Evolutionary conservation across 2,113 vertebrate species (phyloP).

Genomic region (Nanorana parkeri): DNA sequence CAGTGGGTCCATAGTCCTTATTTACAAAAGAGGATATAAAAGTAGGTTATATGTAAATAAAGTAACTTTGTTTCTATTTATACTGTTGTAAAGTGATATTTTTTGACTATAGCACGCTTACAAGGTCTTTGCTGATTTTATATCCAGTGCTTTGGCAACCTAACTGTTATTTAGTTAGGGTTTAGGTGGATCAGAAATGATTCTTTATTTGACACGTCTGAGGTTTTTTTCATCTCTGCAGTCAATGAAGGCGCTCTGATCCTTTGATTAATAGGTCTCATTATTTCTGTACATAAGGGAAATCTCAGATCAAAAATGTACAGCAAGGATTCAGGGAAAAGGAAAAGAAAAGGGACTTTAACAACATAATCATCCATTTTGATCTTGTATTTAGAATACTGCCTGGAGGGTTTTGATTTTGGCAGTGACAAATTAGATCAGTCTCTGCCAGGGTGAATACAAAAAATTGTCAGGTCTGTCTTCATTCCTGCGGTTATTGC

Average conservation of each 20-base stretch:
- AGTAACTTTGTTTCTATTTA: too few species aligned
- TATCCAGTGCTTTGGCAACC: too few species aligned
- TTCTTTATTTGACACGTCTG: too few species aligned
- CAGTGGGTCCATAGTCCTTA: too few species aligned
- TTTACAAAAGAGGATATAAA: too few species aligned
- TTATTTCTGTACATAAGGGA: slow-evolving; percentile 24
- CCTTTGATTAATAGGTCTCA: slow-evolving; percentile 30
- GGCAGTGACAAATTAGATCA: slow-evolving; percentile 29
- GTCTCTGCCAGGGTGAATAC: slow-evolving; percentile 32
- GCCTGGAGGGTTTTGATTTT: slow-evolving; percentile 16
- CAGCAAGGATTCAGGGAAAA: slow-evolving; percentile 7
- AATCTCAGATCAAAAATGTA: slow-evolving; percentile 34
- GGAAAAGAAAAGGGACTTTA: not conserved
- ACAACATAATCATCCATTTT: slow-evolving; percentile 39
- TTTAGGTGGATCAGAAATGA: too few species aligned
- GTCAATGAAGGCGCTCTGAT: not conserved
- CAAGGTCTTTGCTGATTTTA: too few species aligned
- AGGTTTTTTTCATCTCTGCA: too few species aligned
- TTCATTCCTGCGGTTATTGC: slow-evolving; percentile 14
- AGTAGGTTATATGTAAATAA: too few species aligned
- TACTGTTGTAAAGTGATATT: too few species aligned
- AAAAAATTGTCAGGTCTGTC: not conserved
- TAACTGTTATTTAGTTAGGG: too few species aligned
- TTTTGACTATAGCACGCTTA: too few species aligned
- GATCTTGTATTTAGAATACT: slow-evolving; percentile 30